Percentiles rank a stretch among this genome's conserved stretches.
Conservation (phyloP, 2,888 invertebrate species). For the Hypercompe scribonia region DNA sequence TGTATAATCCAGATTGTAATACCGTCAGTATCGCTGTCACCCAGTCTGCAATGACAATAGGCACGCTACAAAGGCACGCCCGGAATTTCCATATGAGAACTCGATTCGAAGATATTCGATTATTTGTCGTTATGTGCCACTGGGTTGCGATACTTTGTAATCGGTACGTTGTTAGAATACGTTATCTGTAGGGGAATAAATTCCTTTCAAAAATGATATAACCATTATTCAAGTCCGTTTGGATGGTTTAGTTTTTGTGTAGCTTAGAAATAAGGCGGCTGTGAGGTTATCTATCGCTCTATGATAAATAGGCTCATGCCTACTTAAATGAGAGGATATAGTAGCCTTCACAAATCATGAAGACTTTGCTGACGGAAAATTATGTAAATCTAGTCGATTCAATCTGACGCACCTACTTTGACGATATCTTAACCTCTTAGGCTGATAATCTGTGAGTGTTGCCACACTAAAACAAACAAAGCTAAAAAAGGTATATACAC, state of each 20-base stretch:
- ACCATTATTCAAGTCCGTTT: neutral
- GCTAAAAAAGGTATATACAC: no score
- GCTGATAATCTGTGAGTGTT: no score
- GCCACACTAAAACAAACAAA: no score
- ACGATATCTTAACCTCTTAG: no score
- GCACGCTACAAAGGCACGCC: conserved; percentile 24
- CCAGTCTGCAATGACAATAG: conserved; percentile 35
- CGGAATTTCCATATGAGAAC: conserved; percentile 22
- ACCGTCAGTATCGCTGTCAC: conserved; percentile 28
- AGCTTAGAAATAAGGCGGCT: neutral
- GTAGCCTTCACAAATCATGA: no score
- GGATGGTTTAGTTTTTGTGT: neutral
- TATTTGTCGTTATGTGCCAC: conserved; percentile 7
- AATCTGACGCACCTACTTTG: no score
- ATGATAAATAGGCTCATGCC: no score
- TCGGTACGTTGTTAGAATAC: conserved; percentile 8
- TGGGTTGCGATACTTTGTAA: conserved; percentile 16
- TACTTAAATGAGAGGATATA: no score
- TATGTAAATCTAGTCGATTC: no score
- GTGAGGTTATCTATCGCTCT: no score
- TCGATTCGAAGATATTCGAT: conserved; percentile 21
- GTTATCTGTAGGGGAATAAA: neutral
- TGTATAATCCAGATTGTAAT: conserved; percentile 29
- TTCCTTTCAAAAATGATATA: conserved; percentile 1
- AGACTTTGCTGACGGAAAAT: no score